Percentiles rank a stretch among this genome's conserved stretches.
phyloP scores from a whole-genome alignment of 2,113 vertebrate species.

The Archocentrus centrarchus region DNA sequence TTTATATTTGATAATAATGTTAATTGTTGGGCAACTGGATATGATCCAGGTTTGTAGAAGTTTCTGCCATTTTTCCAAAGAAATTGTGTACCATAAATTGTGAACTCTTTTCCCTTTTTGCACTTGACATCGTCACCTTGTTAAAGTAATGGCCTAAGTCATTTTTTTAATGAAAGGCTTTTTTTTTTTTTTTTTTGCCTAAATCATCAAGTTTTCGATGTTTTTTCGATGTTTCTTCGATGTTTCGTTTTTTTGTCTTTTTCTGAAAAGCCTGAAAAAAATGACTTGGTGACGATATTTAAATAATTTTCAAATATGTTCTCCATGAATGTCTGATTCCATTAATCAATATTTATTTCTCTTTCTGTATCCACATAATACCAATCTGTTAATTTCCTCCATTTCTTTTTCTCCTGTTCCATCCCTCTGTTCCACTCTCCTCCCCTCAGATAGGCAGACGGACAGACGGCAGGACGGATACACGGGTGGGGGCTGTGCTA shows the following conservation, averaged over 20 bases:
- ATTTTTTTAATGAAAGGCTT: too few relatives aligned
- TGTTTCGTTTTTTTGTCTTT: too few relatives aligned
- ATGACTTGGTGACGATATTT: neutral
- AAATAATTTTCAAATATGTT: neutral
- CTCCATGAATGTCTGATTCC: slow-evolving; percentile 6
- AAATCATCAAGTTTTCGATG: too few relatives aligned
- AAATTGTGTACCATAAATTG: neutral
- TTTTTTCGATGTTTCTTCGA: too few relatives aligned
- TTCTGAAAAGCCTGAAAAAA: too few relatives aligned
- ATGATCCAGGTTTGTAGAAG: neutral
- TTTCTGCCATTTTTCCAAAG: neutral
- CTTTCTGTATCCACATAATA: slow-evolving; percentile 15
- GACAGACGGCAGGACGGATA: slow-evolving; percentile 86
- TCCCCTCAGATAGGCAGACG: slow-evolving; percentile 79
- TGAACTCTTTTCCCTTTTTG: neutral
- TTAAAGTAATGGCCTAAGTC: too few relatives aligned
- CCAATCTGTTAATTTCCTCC: slow-evolving; percentile 32
- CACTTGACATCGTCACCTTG: neutral
- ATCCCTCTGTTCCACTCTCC: slow-evolving; percentile 9
- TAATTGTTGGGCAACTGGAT: neutral
- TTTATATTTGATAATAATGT: neutral
- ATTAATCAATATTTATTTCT: slow-evolving; percentile 20
- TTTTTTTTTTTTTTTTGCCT: too few relatives aligned
- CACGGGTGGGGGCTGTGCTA: slow-evolving; percentile 83
- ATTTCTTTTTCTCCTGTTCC: slow-evolving; percentile 16